Conservation (phyloP, 2,888 invertebrate species). For the Morinoia aosen region DNA sequence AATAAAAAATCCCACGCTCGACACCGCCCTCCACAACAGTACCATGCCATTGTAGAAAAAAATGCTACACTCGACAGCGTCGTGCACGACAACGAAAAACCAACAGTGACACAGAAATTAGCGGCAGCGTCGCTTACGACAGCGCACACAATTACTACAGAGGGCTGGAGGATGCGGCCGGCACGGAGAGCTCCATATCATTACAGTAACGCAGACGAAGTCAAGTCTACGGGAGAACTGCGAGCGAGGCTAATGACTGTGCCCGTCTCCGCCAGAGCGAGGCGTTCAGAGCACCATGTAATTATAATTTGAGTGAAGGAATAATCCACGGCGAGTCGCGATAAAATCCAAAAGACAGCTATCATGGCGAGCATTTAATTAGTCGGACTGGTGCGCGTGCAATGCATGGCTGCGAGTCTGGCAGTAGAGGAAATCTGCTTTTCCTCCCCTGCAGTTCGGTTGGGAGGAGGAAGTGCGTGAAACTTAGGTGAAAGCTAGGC, state of each 20-base stretch:
- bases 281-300: not conserved
- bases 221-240: not conserved
- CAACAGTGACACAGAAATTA: no score
- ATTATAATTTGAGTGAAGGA: slow-evolving; percentile 1
- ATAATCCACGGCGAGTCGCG: not conserved
- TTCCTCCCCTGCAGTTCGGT: not conserved
- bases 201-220: not conserved
- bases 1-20: no score
- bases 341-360: slow-evolving; percentile 17
- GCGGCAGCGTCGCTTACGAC: not conserved
- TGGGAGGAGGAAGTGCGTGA: not conserved
- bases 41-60: not conserved
- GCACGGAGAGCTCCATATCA: not conserved
- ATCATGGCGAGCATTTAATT: slow-evolving; percentile 9
- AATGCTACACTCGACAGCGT: not conserved
- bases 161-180: not conserved
- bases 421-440: not conserved
- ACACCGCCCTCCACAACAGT: no score
- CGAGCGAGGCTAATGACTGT: not conserved
- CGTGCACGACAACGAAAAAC: not conserved
- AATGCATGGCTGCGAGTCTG: not conserved
- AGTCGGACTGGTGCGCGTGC: not conserved
- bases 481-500: not conserved
- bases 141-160: not conserved
- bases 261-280: not conserved